Evolutionary conservation across 2,888 invertebrate species (phyloP).

Genomic region (Laspeyria flexula): DNA sequence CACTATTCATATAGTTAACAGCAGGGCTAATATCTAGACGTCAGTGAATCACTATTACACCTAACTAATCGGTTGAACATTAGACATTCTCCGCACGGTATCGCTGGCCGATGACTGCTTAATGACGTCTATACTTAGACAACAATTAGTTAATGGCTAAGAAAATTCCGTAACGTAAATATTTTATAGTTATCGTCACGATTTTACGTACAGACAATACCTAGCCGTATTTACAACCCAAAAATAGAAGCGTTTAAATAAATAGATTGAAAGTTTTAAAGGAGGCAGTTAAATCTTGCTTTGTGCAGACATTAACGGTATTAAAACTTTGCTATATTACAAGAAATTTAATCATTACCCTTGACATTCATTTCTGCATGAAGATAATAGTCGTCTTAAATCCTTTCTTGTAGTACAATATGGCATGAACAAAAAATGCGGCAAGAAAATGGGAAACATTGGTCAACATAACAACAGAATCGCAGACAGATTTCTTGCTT

Average conservation of each 20-base stretch:
- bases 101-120: conserved; percentile 47
- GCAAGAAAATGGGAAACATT: no score
- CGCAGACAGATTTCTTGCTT: conserved; percentile 7
- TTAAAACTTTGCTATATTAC: no score
- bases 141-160: conserved; percentile 46
- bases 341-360: no score
- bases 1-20: neutral
- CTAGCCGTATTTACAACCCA: neutral
- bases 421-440: no score
- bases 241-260: no score
- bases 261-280: no score
- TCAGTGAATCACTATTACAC: conserved; percentile 43
- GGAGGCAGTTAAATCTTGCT: no score
- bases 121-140: conserved; percentile 52
- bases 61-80: conserved; percentile 43
- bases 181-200: conserved; percentile 19
- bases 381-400: no score
- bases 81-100: conserved; percentile 48
- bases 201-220: neutral
- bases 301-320: no score
- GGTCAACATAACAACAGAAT: no score
- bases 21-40: conserved; percentile 26
- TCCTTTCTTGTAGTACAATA: no score
- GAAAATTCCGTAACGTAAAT: conserved; percentile 41
- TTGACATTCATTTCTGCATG: no score